Conservation (phyloP, 2,888 invertebrate species). For the Schizaphis graminum region DNA sequence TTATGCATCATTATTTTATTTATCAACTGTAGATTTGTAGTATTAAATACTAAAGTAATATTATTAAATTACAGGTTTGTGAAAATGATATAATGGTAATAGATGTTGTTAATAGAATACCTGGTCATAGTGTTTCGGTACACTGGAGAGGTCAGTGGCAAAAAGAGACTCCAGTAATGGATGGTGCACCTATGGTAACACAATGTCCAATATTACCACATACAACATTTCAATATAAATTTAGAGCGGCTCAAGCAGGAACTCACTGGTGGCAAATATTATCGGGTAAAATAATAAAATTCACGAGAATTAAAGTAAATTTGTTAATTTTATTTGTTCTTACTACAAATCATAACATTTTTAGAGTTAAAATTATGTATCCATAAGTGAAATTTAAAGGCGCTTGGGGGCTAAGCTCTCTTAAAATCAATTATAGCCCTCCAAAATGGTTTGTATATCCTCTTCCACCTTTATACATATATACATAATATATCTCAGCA, state of each 20-base stretch:
- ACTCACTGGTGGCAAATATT: conserved; percentile 72
- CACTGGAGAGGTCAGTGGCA: conserved; percentile 74
- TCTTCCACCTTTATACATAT: no score
- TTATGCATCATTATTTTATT: neutral
- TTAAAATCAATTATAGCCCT: no score
- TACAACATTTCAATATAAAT: conserved; percentile 72
- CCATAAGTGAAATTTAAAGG: neutral
- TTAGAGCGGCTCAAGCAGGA: conserved; percentile 71
- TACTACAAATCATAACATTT: neutral
- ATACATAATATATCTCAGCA: no score
- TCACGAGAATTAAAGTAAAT: neutral
- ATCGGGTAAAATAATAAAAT: conserved; percentile 68
- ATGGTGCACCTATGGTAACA: conserved; percentile 72
- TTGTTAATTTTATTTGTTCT: neutral
- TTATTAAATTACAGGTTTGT: conserved; percentile 74
- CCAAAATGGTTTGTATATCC: no score
- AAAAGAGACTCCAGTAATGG: conserved; percentile 72
- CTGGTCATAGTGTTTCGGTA: conserved; percentile 72
- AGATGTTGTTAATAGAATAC: conserved; percentile 72
- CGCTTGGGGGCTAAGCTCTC: no score
- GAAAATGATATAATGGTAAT: conserved; percentile 75
- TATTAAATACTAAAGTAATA: neutral
- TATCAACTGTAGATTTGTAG: neutral
- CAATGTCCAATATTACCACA: conserved; percentile 72
- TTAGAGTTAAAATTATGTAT: neutral